A percentile compares a stretch with the other conserved stretches of the same genome.
phyloP scores from a whole-genome alignment of 92 coral and sea anemone species.

The Palythoa heliodiscus region DNA sequence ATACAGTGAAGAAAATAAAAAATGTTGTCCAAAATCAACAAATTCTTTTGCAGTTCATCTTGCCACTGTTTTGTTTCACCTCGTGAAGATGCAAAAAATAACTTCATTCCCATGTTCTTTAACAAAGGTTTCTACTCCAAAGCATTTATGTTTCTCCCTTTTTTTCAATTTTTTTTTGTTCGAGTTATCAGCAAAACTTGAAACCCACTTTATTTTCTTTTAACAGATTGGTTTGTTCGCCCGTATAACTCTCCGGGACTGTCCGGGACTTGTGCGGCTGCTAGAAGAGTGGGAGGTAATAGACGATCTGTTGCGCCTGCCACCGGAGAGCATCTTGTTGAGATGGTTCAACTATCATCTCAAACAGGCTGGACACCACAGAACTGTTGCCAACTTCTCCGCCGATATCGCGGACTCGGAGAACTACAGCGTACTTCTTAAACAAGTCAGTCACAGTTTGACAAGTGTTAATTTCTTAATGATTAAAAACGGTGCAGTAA shows the following conservation, averaged over 20 bases:
- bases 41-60: too few relatives aligned
- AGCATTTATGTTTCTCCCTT: too few relatives aligned
- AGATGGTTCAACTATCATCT: constrained; percentile 96
- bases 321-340: constrained; percentile 85
- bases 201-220: neutral
- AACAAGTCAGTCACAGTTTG: constrained; percentile 57
- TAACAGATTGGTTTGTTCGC: constrained; percentile 88
- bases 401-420: constrained; percentile 85
- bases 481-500: too few relatives aligned
- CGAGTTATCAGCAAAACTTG: neutral
- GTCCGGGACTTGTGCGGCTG: constrained; percentile 89
- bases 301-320: constrained; percentile 73
- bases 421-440: constrained; percentile 86
- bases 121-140: too few relatives aligned
- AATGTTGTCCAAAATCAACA: too few relatives aligned
- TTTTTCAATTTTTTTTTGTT: neutral
- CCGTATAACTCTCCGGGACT: constrained; percentile 72
- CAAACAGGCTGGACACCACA: constrained; percentile 78
- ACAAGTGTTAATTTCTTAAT: neutral
- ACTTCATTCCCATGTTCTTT: too few relatives aligned
- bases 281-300: constrained; percentile 80
- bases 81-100: too few relatives aligned
- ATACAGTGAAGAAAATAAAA: too few relatives aligned
- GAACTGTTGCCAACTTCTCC: constrained; percentile 79
- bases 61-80: too few relatives aligned